Conservation (phyloP, 2,113 vertebrate species). For the Oxygymnocypris stewartii region DNA sequence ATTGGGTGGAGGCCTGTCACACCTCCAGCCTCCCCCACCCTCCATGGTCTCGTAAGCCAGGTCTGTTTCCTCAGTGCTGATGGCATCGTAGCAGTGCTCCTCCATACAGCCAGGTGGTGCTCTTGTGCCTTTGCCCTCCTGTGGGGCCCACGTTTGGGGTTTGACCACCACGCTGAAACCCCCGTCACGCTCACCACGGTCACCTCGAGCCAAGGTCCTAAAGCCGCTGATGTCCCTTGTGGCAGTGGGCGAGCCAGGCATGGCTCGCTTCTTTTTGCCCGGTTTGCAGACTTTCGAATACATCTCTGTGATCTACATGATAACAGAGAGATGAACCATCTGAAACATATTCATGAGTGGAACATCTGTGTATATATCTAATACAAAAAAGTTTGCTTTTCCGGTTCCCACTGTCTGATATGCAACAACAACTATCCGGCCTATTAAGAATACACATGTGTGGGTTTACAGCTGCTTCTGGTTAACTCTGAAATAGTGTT, state of each 20-base stretch:
- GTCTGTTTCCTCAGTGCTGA: constrained; percentile 75
- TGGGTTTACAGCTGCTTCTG: constrained; percentile 14
- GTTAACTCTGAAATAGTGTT: neutral
- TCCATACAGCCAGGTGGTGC: constrained; percentile 67
- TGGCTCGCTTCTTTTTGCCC: constrained; percentile 76
- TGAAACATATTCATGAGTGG: neutral
- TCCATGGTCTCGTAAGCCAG: constrained; percentile 74
- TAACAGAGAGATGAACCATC: constrained; percentile 28
- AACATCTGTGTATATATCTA: neutral
- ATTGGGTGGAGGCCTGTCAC: constrained; percentile 74
- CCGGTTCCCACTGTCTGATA: neutral
- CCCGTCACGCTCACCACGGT: constrained; percentile 73
- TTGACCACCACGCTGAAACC: constrained; percentile 80
- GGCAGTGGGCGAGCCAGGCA: constrained; percentile 74
- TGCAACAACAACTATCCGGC: neutral
- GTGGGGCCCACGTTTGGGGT: constrained; percentile 78
- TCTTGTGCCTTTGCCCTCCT: constrained; percentile 71
- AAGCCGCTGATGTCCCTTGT: constrained; percentile 74
- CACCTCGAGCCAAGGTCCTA: constrained; percentile 78
- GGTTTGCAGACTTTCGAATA: constrained; percentile 81
- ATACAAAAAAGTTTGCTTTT: constrained; percentile 14
- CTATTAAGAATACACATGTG: neutral
- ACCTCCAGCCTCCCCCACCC: constrained; percentile 71
- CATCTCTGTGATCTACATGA: constrained; percentile 77
- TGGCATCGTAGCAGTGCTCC: constrained; percentile 81